Evolutionary conservation across 35 echinoderm and acorn worm genomes (phyloP), one percentile per base, ranked within the genome.

Genomic region (Lytechinus variegatus): DNA sequence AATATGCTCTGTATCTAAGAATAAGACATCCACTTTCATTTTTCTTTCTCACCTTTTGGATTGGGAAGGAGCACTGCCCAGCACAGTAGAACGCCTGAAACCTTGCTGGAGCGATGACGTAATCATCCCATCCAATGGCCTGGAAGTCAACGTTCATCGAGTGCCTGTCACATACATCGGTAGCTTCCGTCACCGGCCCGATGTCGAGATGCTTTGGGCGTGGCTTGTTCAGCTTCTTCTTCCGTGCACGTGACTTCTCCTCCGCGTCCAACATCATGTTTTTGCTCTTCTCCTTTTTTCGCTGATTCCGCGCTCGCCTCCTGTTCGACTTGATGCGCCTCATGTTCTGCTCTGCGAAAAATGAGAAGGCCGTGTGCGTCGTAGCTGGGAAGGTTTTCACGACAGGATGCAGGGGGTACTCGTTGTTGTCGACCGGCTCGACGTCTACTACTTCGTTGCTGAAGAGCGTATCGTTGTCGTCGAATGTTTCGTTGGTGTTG

Each of bases 11-110:
- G 33, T 44, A 44, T 44, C 33, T 44, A 44, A 0, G 33, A 44
- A 44, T 44, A 79, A 7, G 66, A 24, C 66, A n/a, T 79, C 66
- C 6, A 79, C 16, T 79, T 11, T 58, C 9, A 24, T 79, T 44
- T 16, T 7, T 79, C n/a, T 93, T 10, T 55, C 52, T 95, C 24
- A 96, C 95, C 91, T 99, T 95, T 56, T 92, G 94, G 10, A 99
- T 93, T 9, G 98, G 98, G 56, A 99, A 99, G 24, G 95, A 89
- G 58, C 98, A 99, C 21, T 96, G 94, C 28, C 97, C 98, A 0
- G 95, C 87, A 94, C 98, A 99, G 87, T 99, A 98, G 94, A 96
- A 99, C 9, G 98, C 98, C 61, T 98, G 89, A 88, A 97, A 99
- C 8, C 94, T 95, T 14, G 89, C 94, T 28, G 98, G 98, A 27